These are phyloP conservation scores for Catharus ustulatus DNA, from an alignment of 2,797 vertebrate species.

Conservation along the genomic window DNA sequence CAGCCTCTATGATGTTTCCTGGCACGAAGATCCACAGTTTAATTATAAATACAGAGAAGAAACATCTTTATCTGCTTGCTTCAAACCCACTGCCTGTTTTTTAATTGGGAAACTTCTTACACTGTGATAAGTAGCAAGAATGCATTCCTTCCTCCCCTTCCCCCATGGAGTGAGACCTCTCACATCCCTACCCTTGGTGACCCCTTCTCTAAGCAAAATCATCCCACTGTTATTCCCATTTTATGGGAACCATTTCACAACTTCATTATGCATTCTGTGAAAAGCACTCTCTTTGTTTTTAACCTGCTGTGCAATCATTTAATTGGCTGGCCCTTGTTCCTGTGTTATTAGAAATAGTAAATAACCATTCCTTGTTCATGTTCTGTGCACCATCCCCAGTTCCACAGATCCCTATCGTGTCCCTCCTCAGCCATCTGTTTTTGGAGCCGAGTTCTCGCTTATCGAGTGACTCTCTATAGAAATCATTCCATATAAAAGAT, in stretches of 20 bases:
- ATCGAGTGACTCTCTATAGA: slow-evolving; percentile 23
- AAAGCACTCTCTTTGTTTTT: slow-evolving; percentile 59
- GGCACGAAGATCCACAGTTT: slow-evolving; percentile 49
- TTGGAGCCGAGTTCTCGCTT: not conserved
- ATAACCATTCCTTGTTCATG: slow-evolving; percentile 42
- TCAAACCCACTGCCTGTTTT: slow-evolving; percentile 19
- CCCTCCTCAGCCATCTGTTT: slow-evolving; percentile 55
- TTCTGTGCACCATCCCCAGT: not conserved
- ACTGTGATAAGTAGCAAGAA: not conserved
- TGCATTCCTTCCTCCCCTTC: not conserved
- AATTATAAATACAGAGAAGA: slow-evolving; percentile 50
- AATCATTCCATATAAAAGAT: slow-evolving; percentile 11
- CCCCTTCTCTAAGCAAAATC: slow-evolving; percentile 44
- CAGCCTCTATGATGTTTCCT: not conserved
- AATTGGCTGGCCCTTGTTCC: slow-evolving; percentile 59
- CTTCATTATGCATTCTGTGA: slow-evolving; percentile 61
- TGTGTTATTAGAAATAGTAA: slow-evolving; percentile 71
- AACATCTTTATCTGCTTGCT: slow-evolving; percentile 26
- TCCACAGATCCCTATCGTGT: slow-evolving; percentile 2
- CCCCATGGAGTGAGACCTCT: slow-evolving; percentile 1
- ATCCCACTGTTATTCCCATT: slow-evolving; percentile 31
- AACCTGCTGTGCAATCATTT: slow-evolving; percentile 66
- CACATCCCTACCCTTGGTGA: not conserved
- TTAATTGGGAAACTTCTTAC: slow-evolving; percentile 46
- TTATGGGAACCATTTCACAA: slow-evolving; percentile 67